Base-by-base conservation (phyloP, 2,113 vertebrate genomes). In the Phrynocephalus versicolor region DNA sequence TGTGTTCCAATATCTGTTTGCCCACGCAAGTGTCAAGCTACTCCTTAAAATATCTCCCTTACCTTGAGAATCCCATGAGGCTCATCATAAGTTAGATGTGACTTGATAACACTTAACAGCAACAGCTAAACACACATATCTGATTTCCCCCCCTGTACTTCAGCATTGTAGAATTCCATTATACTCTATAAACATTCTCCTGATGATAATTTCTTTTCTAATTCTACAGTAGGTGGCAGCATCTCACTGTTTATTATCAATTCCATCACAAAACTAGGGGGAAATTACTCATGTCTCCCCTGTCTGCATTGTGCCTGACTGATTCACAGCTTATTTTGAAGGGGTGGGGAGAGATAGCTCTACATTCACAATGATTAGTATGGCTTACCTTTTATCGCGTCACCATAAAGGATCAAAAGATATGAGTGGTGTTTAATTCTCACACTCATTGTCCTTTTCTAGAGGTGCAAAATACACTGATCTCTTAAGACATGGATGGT, bases 171-270 rank as follows among this genome's bases (percentile, higher is more conserved):
- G 45, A 1, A 15, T 30, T 75, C 41, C 30, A 45, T 73, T 19
- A 71, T 23, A n/a, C n/a, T n/a, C n/a, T n/a, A 33, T 70, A 7
- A 77, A 77, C 57, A 77, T 25, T n/a, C 21, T 25, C 64, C 33
- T 23, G 5, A n/a, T 23, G 5, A n/a, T 51, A 23, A 21, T 45
- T 65, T 35, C 13, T 80, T 57, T 57, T 64, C 23, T 65, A 55
- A 15, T 83, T 6, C 0, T 78, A 55, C 94, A 90, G 88, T 93
- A 95, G 94, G 89, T 94, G 94, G 94, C 94, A 94, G 90, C 91
- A 81, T 92, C 89, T 79, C 78, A 86, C 87, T 91, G 21, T 10
- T 83, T 23, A 88, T 84, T 4, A 64, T 45, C 39, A 15, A 13
- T 2, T 7, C 15, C 27, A n/a, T 30, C 33, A 21, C 0, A 0